Conservation (phyloP, 2,797 vertebrate species). For the Gouania willdenowi region DNA sequence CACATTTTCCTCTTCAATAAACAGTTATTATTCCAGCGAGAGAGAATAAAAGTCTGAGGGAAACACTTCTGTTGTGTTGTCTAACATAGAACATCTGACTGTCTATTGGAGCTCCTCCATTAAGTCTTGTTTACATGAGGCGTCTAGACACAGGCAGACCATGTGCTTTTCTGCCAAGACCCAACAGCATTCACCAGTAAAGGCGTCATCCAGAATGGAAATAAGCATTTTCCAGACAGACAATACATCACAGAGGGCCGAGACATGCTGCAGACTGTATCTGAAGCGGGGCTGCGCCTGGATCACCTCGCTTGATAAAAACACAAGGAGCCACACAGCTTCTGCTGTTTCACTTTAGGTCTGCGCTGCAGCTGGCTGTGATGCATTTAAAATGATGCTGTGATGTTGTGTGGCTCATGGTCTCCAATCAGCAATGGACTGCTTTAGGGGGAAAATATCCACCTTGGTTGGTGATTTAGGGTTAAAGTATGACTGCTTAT, state of each 20-base stretch:
- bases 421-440: slow-evolving; percentile 34
- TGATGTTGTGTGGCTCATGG: slow-evolving; percentile 27
- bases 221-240: slow-evolving; percentile 39
- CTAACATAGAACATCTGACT: slow-evolving; percentile 7
- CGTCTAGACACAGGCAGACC: slow-evolving; percentile 59
- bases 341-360: slow-evolving; percentile 50
- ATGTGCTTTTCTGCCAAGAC: slow-evolving; percentile 50
- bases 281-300: slow-evolving; percentile 10
- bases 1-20: too few relatives aligned
- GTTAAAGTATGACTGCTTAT: slow-evolving; percentile 20
- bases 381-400: slow-evolving; percentile 36
- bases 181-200: slow-evolving; percentile 38
- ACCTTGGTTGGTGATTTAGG: not conserved
- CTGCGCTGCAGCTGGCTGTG: slow-evolving; percentile 37
- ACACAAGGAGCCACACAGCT: slow-evolving; percentile 13
- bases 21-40: too few relatives aligned
- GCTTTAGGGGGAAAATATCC: slow-evolving; percentile 7
- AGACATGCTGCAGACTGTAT: slow-evolving; percentile 14
- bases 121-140: slow-evolving; percentile 66
- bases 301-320: slow-evolving; percentile 49
- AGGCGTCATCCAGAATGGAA: slow-evolving; percentile 57
- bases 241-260: slow-evolving; percentile 44
- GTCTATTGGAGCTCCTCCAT: slow-evolving; percentile 38
- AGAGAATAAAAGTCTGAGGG: too few relatives aligned
- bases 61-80: slow-evolving; percentile 28